Evolutionary conservation across 2,113 vertebrate genomes (phyloP).

Genomic region (Emberiza fucata): DNA sequence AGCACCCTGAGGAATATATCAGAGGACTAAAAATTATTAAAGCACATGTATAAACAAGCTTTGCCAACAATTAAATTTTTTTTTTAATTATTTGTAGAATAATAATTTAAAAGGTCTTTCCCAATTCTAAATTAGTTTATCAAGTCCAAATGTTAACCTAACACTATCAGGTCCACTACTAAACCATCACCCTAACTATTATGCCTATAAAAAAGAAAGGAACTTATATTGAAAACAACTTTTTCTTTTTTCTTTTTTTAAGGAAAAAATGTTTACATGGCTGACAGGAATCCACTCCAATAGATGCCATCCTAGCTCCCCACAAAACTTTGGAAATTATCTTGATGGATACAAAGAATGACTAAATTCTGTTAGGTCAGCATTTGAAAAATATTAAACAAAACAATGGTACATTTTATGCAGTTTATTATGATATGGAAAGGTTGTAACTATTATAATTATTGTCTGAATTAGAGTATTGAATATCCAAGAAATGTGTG

Average conservation of each 20-base stretch:
- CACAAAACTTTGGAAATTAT: neutral
- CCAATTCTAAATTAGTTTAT: too few relatives aligned
- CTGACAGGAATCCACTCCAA: neutral
- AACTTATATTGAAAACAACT: neutral
- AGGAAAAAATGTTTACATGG: neutral
- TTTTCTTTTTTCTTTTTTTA: neutral
- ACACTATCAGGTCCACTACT: neutral
- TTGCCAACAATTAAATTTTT: neutral
- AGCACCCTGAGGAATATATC: neutral
- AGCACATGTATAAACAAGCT: neutral
- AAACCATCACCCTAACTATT: neutral
- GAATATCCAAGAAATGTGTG: neutral
- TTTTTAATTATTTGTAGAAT: neutral
- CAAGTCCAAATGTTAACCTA: neutral
- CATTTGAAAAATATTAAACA: neutral
- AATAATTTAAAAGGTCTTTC: too few relatives aligned
- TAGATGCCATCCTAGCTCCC: neutral
- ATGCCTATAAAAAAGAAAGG: neutral
- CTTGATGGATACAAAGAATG: neutral
- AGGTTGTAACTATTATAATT: neutral
- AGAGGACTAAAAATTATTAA: neutral
- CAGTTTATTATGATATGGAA: neutral
- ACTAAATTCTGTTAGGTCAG: neutral
- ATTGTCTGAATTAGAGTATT: neutral
- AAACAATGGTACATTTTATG: neutral